Percentiles rank a stretch among this genome's conserved stretches.
Conservation (phyloP, 2,113 vertebrate genomes). For the Oreochromis niloticus region DNA sequence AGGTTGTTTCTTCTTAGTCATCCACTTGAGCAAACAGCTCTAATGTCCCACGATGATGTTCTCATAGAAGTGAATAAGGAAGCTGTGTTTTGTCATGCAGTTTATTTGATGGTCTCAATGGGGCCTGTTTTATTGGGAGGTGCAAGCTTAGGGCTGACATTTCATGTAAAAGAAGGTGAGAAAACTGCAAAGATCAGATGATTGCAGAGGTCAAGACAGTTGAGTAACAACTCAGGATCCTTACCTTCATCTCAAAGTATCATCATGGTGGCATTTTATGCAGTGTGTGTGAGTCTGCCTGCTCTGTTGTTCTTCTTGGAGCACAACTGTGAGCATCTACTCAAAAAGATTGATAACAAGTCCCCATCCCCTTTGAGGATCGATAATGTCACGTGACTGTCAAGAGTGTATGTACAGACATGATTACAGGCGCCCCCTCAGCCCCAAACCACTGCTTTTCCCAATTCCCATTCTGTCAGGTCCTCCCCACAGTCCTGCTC, state of each 20-base stretch:
- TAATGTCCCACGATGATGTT: background rate
- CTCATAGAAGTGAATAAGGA: background rate
- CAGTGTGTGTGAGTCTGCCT: background rate
- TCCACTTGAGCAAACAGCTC: background rate
- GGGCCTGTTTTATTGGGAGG: background rate
- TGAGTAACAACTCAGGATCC: background rate
- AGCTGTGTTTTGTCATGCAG: background rate
- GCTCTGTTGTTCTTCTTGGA: background rate
- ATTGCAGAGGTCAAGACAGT: background rate
- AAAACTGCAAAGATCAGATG: background rate
- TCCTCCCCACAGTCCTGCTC: background rate
- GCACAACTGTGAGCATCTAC: background rate
- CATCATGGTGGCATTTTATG: background rate
- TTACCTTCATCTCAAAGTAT: background rate
- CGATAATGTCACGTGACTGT: conserved; percentile 37
- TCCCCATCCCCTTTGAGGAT: background rate
- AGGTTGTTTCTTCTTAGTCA: background rate
- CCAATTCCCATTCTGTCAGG: background rate
- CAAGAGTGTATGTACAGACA: background rate
- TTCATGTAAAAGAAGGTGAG: background rate
- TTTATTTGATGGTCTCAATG: background rate
- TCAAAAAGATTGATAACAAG: background rate
- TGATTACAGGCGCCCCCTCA: background rate
- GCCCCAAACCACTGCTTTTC: background rate
- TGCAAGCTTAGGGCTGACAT: background rate